These are phyloP conservation scores for Amiota mariae DNA, from an alignment of 2,888 invertebrate species.

Conservation along the genomic window DNA sequence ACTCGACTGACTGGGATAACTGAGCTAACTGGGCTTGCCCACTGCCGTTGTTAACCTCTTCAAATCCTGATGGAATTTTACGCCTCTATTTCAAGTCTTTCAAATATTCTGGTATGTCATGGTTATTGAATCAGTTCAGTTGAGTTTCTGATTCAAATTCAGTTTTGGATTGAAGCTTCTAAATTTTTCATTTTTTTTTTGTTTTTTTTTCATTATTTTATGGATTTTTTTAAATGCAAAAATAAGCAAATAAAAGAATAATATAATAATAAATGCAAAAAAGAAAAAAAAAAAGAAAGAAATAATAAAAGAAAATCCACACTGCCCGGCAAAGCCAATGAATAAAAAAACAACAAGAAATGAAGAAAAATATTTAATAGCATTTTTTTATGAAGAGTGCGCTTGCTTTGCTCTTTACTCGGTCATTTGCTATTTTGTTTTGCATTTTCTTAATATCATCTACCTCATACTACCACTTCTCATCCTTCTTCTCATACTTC, in stretches of 20 bases:
- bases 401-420: conserved; percentile 25
- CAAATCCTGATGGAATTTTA: too few relatives aligned
- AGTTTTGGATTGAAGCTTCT: too few relatives aligned
- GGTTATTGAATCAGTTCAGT: too few relatives aligned
- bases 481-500: neutral
- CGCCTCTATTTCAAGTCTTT: neutral
- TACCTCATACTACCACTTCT: conserved; percentile 28
- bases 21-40: neutral
- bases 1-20: neutral
- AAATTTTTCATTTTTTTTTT: too few relatives aligned
- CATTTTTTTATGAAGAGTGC: neutral
- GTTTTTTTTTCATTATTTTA: conserved; percentile 7
- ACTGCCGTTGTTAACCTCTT: too few relatives aligned
- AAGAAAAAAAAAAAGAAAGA: neutral
- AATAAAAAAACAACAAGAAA: too few relatives aligned
- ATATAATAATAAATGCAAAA: neutral
- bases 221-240: conserved; percentile 22
- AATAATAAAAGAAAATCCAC: too few relatives aligned
- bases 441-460: conserved; percentile 39
- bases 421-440: conserved; percentile 19
- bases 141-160: too few relatives aligned
- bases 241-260: too few relatives aligned
- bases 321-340: too few relatives aligned
- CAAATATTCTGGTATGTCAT: neutral
- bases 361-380: too few relatives aligned